Percentiles rank a stretch among this genome's conserved stretches.
These are phyloP conservation scores for Larimichthys crocea DNA, from an alignment of 2,113 vertebrate species.

Conservation along the genomic window DNA sequence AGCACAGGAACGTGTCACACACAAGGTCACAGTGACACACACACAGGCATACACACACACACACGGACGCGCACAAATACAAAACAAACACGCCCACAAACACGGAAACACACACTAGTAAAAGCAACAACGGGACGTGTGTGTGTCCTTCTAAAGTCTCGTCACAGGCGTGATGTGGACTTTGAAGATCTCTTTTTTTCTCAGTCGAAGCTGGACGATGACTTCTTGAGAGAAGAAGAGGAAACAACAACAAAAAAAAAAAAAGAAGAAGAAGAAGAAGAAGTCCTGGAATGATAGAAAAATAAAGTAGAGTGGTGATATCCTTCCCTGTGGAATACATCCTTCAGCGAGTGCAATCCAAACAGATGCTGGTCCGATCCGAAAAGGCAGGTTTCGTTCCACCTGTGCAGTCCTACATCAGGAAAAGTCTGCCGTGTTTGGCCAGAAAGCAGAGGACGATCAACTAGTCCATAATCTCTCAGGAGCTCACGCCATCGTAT, in stretches of 20 bases:
- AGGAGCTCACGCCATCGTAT: constrained; percentile 43
- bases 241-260: neutral
- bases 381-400: constrained; percentile 29
- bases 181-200: constrained; percentile 24
- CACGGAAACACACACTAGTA: constrained; percentile 78
- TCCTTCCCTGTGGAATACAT: constrained; percentile 50
- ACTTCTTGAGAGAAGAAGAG: constrained; percentile 42
- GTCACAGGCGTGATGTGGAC: constrained; percentile 57
- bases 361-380: constrained; percentile 68
- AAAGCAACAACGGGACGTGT: constrained; percentile 76
- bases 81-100: constrained; percentile 81
- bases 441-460: constrained; percentile 44
- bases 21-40: constrained; percentile 79
- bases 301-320: constrained; percentile 71
- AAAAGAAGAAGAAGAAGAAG: neutral
- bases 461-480: constrained; percentile 48
- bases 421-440: constrained; percentile 56
- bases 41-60: constrained; percentile 43
- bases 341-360: constrained; percentile 56
- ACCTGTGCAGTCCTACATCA: constrained; percentile 50
- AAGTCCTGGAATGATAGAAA: constrained; percentile 72
- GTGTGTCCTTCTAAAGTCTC: constrained; percentile 74
- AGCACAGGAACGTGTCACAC: constrained; percentile 68
- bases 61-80: constrained; percentile 70
- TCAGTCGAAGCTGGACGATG: constrained; percentile 46